A percentile compares a stretch with the other conserved stretches of the same genome.
Conservation (phyloP, 2,113 vertebrate species). For the Melanostigma gelatinosum region DNA sequence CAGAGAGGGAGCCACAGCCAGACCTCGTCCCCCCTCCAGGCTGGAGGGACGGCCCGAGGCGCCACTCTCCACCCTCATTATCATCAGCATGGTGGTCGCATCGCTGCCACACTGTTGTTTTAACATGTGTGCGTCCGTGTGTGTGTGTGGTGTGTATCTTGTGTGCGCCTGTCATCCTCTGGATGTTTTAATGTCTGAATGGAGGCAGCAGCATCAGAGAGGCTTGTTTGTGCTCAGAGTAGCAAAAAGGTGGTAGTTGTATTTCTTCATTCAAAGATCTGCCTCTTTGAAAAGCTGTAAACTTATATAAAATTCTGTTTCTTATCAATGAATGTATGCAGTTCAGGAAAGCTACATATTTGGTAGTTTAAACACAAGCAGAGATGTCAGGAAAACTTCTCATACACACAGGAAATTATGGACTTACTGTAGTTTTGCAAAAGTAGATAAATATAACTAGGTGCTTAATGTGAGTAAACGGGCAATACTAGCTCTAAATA, state of each 20-base stretch:
- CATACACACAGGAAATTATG: not conserved
- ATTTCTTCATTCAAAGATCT: not conserved
- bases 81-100: slow-evolving; percentile 61
- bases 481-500: not conserved
- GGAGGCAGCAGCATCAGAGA: slow-evolving; percentile 3
- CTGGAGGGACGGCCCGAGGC: slow-evolving; percentile 69
- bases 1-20: slow-evolving; percentile 59
- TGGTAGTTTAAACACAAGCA: not conserved
- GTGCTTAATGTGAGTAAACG: not conserved
- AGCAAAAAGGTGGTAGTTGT: not conserved
- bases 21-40: slow-evolving; percentile 30
- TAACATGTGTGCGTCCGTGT: not conserved
- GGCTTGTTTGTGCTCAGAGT: slow-evolving; percentile 11
- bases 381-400: not conserved
- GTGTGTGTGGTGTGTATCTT: slow-evolving; percentile 2
- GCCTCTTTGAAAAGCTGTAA: not conserved
- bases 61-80: slow-evolving; percentile 66
- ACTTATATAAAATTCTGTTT: not conserved
- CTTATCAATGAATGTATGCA: not conserved
- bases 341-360: not conserved
- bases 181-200: slow-evolving; percentile 34
- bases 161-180: slow-evolving; percentile 21
- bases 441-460: not conserved
- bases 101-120: slow-evolving; percentile 59
- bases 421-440: not conserved